phyloP scores from a whole-genome alignment of 2,888 invertebrate species.

The Tineola bisselliella region DNA sequence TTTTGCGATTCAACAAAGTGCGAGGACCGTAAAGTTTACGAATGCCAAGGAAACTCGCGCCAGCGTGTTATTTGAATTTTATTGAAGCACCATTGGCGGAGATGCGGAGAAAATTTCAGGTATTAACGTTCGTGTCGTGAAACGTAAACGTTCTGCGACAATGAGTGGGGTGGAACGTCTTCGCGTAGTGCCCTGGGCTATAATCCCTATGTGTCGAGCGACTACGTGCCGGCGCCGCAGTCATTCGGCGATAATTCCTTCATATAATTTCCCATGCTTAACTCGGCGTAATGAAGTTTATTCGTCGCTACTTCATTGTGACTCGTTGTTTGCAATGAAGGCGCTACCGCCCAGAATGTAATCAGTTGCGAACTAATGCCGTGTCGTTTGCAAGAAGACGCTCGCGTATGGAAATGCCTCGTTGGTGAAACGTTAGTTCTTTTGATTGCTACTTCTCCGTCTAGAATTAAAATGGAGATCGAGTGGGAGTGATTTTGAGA shows the following conservation, averaged over 20 bases:
- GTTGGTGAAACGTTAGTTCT: conserved; percentile 60
- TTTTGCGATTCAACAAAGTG: conserved; percentile 23
- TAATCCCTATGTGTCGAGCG: conserved; percentile 33
- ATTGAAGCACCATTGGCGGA: conserved; percentile 18
- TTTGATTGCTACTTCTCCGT: conserved; percentile 57
- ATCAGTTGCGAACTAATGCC: conserved; percentile 66
- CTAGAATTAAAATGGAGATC: conserved; percentile 61
- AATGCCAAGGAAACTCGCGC: conserved; percentile 12
- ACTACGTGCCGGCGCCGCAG: conserved; percentile 40
- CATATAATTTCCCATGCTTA: conserved; percentile 65
- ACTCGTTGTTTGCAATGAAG: conserved; percentile 48
- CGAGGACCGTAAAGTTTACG: not conserved
- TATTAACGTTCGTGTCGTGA: conserved; percentile 31
- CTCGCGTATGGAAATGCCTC: conserved; percentile 64
- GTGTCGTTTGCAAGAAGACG: conserved; percentile 47
- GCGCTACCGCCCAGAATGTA: conserved; percentile 53
- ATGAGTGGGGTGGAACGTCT: conserved; percentile 36
- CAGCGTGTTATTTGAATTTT: conserved; percentile 18
- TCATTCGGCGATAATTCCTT: conserved; percentile 59
- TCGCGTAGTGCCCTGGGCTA: conserved; percentile 40
- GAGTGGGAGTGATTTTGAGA: conserved; percentile 50
- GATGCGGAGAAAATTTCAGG: conserved; percentile 31
- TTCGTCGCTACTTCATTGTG: conserved; percentile 62
- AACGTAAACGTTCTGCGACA: conserved; percentile 31
- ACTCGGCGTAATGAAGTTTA: conserved; percentile 65